phyloP scores from a whole-genome alignment of 92 coral and sea anemone genomes.

The Paragorgia papillata region DNA sequence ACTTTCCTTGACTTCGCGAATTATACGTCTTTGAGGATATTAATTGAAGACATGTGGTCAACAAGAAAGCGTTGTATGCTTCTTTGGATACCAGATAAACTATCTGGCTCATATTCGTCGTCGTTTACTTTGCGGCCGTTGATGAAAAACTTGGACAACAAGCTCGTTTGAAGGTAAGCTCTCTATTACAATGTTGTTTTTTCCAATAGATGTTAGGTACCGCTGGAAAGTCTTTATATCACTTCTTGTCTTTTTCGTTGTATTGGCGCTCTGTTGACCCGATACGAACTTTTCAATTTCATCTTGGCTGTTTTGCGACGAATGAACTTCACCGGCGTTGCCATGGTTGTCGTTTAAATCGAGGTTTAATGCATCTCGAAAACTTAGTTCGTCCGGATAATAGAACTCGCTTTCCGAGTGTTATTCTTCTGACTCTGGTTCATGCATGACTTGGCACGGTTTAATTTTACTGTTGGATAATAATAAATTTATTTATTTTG shows the following conservation, averaged over 20 bases:
- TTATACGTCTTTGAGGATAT: slow-evolving; percentile 33
- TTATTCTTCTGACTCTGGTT: slow-evolving; percentile 10
- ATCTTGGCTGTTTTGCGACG: slow-evolving; percentile 17
- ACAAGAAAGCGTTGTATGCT: slow-evolving; percentile 37
- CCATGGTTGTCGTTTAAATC: background rate
- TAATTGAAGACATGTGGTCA: slow-evolving; percentile 27
- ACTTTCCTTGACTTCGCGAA: slow-evolving; percentile 48
- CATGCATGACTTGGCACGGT: slow-evolving; percentile 6
- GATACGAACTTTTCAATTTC: slow-evolving; percentile 17
- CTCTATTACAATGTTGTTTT: background rate
- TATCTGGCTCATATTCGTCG: slow-evolving; percentile 27
- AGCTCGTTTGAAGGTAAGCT: too few species aligned
- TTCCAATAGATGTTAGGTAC: slow-evolving; percentile 21
- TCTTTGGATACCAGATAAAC: slow-evolving; percentile 9
- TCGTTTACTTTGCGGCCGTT: slow-evolving; percentile 37
- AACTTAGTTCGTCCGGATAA: slow-evolving; percentile 39
- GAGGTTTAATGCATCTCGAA: too few species aligned
- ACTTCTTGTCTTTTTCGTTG: slow-evolving; percentile 25
- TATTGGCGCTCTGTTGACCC: slow-evolving; percentile 33
- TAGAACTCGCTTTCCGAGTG: slow-evolving; percentile 31
- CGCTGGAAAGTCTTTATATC: slow-evolving; percentile 17
- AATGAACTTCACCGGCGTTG: background rate
- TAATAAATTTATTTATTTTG: too few species aligned
- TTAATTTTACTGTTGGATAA: too few species aligned
- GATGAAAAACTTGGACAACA: slow-evolving; percentile 34